Percentiles rank a stretch among this genome's conserved stretches.
Evolutionary conservation across 2,888 invertebrate species (phyloP).

Genomic region (Drosophila tanythrix): DNA sequence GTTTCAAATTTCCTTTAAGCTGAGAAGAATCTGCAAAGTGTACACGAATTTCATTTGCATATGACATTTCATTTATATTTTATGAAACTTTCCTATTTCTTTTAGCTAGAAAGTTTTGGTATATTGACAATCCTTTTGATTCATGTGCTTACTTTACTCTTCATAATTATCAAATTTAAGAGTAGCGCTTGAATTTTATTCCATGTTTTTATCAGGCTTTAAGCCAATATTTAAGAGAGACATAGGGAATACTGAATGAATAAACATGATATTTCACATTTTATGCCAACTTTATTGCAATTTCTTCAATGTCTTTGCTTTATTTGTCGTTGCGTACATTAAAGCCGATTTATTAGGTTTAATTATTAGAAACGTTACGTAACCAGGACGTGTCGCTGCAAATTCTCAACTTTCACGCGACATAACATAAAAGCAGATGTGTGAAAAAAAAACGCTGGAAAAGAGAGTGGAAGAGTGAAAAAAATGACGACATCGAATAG

Average conservation of each 20-base stretch:
- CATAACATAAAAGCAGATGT: neutral
- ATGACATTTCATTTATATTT: conserved; percentile 36
- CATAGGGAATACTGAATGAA: no score
- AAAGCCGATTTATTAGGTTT: conserved; percentile 3
- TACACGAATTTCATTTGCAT: conserved; percentile 64
- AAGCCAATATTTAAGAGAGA: neutral
- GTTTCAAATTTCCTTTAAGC: conserved; percentile 26
- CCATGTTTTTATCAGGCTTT: neutral
- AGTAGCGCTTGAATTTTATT: neutral
- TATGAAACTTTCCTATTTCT: neutral
- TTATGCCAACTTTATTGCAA: neutral
- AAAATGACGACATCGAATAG: neutral
- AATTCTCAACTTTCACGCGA: conserved; percentile 14
- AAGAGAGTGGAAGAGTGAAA: neutral
- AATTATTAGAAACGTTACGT: conserved; percentile 20
- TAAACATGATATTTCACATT: neutral
- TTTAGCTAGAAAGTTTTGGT: neutral
- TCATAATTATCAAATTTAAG: neutral
- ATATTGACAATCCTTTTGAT: neutral
- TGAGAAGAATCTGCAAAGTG: conserved; percentile 17
- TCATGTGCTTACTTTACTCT: neutral
- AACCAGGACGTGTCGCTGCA: neutral
- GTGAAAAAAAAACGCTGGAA: neutral
- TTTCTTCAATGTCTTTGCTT: neutral
- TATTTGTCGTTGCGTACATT: neutral